Conservation (phyloP, 2,113 vertebrate species). For the Quiscalus mexicanus region DNA sequence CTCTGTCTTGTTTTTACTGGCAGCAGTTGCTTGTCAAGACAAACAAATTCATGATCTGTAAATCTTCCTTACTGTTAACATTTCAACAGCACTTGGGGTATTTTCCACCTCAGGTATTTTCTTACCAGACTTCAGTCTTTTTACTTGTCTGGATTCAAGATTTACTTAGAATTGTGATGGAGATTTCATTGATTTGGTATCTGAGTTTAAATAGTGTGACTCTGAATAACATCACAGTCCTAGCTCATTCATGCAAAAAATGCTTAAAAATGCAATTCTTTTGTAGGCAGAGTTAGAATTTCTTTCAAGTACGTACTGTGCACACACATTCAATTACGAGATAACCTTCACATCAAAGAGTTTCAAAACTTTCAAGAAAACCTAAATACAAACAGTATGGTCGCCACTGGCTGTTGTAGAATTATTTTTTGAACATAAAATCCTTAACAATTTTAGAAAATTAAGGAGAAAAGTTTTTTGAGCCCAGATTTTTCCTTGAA, state of each 20-base stretch:
- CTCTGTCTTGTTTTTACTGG: not conserved
- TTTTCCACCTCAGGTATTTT: not conserved
- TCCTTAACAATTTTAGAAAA: not conserved
- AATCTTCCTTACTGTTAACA: conserved; percentile 2
- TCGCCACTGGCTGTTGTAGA: not conserved
- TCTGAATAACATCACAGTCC: not conserved
- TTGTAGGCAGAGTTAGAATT: not conserved
- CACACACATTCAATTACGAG: not conserved
- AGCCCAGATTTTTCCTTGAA: accelerated
- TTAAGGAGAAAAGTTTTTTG: not conserved
- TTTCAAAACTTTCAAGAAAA: not conserved
- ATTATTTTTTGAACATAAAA: not conserved
- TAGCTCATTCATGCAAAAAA: not conserved
- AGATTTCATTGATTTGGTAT: not conserved
- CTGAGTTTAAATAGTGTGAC: not conserved
- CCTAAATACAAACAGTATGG: not conserved
- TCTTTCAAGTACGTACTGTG: not conserved
- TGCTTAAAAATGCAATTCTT: not conserved
- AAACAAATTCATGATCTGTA: conserved; percentile 9
- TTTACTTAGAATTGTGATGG: not conserved
- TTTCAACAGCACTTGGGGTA: not conserved
- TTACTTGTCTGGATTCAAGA: not conserved
- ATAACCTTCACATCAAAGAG: not conserved
- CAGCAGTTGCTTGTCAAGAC: not conserved
- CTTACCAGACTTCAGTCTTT: not conserved